Base-by-base conservation (phyloP, 2,113 vertebrate species). In the Argyrosomus japonicus region DNA sequence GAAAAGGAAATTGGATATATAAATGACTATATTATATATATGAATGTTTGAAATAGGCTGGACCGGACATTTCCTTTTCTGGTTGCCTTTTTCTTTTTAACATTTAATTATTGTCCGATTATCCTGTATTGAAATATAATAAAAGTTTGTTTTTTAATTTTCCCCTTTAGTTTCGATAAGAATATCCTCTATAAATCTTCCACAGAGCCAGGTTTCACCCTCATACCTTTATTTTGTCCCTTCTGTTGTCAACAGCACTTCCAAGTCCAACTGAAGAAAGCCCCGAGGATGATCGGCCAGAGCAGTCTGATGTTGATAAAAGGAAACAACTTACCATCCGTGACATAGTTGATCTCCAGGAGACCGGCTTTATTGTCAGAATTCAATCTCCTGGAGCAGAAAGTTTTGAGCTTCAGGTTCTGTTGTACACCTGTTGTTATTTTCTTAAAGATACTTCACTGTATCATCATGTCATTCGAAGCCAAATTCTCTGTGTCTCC, bases 381-480 rank as follows among this genome's bases (percentile, higher is more conserved):
- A 97, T 99, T 85, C 96, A 97, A 47, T 96, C 95, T 1, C 97
- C 97, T 0, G 97, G 96, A 11, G 92, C 95, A 36, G 98, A 99
- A 75, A 93, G 96, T 47, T 99, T 98, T 72, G 96, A 98, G 51
- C 94, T 99, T 19, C 97, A 99, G 96, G 98, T 99, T 79, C 18
- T 57, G 40, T 43, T 75, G 2, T 14, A 19, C 15, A 17, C 0
- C 53, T 75, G 17, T 69, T 25, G 5, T 23, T 12, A 8, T 54
- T 78, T 60, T 65, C 36, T 57, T 14, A 2, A n/a, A 82, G 10
- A 40, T 17, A 32, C n/a, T 25, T 63, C 12, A n/a, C 3, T n/a
- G 11, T 50, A 50, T 29, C 45, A 58, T 69, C 5, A 3, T 23
- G 27, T 75, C 45, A 47, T 14, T 47, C 13, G 3, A 68, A 40